Conservation (phyloP, 2,888 invertebrate genomes). For the Eucera pruinosa region DNA sequence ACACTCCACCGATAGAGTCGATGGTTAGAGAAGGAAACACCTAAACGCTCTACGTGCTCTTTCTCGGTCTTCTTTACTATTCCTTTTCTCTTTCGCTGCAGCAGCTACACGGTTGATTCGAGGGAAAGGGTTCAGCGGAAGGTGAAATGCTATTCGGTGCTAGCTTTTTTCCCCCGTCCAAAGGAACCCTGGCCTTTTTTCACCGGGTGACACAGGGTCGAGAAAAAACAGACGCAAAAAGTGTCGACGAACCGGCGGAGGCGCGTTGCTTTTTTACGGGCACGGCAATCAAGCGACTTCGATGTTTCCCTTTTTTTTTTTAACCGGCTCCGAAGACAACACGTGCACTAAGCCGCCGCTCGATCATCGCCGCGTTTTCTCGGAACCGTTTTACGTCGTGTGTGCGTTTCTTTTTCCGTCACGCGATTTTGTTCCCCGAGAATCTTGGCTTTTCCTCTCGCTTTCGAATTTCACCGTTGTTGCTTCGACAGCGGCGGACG, state of each 20-base stretch:
- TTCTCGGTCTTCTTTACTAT: no score
- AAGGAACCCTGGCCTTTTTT: constrained; percentile 16
- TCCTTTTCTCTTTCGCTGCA: not conserved
- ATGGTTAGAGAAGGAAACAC: no score
- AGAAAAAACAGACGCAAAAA: constrained; percentile 39
- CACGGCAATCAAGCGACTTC: not conserved
- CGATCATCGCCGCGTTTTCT: not conserved
- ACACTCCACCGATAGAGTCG: no score
- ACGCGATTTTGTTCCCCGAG: not conserved
- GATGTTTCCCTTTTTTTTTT: constrained; percentile 17
- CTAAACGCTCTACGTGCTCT: no score
- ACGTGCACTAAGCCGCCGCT: constrained; percentile 19
- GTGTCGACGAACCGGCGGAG: constrained; percentile 18
- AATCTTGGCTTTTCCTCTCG: no score
- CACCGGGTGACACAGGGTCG: not conserved
- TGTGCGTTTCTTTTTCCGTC: not conserved
- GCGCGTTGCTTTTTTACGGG: constrained; percentile 13
- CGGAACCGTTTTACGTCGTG: not conserved
- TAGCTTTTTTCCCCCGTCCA: constrained; percentile 18
- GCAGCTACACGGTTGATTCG: not conserved
- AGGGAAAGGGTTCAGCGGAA: constrained; percentile 53
- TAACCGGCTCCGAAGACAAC: not conserved
- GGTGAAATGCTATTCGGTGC: constrained; percentile 17
- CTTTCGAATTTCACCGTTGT: no score
- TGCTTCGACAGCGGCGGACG: no score